These are phyloP conservation scores for Chiroxiphia lanceolata DNA, from an alignment of 2,797 vertebrate genomes.

Conservation along the genomic window DNA sequence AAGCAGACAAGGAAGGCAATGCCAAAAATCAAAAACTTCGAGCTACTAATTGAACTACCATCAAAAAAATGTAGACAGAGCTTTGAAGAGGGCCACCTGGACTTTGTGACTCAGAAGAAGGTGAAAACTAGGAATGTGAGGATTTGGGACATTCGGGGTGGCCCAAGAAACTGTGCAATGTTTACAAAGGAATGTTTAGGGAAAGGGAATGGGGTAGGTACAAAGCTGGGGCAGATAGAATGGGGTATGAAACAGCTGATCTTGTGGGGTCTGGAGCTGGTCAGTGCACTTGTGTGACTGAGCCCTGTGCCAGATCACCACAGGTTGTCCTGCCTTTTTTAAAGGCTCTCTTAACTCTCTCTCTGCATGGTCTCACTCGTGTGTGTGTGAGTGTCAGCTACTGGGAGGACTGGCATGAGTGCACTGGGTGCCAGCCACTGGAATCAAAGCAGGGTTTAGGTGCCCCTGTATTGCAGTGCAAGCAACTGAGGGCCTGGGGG, in stretches of 20 bases:
- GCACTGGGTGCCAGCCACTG: not conserved
- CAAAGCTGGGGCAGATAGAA: not conserved
- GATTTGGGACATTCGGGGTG: not conserved
- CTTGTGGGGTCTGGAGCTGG: not conserved
- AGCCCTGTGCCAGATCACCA: not conserved
- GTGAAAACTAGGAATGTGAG: not conserved
- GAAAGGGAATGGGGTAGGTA: not conserved
- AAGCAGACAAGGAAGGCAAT: not conserved
- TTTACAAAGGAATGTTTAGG: not conserved
- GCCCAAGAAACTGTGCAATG: fast-evolving
- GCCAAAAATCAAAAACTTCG: not conserved
- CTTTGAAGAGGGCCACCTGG: not conserved
- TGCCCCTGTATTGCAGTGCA: not conserved
- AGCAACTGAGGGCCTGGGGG: fast-evolving
- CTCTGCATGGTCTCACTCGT: not conserved
- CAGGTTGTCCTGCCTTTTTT: not conserved
- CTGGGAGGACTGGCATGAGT: too few species aligned
- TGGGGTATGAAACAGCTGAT: not conserved
- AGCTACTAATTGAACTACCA: not conserved
- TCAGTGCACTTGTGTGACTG: fast-evolving
- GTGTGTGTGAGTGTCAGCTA: not conserved
- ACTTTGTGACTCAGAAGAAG: not conserved
- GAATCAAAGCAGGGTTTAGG: not conserved
- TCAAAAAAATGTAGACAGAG: not conserved
- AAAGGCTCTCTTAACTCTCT: not conserved